phyloP scores from a whole-genome alignment of 2,797 vertebrate genomes.

The Pipistrellus pygmaeus region DNA sequence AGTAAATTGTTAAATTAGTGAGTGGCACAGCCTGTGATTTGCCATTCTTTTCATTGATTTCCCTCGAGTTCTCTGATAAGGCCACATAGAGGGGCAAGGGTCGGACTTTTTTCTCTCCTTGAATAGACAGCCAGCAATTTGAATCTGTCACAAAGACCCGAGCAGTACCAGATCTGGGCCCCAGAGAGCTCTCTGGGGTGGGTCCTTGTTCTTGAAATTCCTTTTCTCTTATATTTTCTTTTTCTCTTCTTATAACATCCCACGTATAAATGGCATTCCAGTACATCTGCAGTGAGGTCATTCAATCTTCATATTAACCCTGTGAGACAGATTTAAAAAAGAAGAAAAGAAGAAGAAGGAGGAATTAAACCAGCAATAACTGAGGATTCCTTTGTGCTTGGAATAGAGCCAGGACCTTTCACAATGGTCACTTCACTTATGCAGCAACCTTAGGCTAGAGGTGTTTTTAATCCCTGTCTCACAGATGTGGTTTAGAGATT shows the following conservation, averaged over 20 bases:
- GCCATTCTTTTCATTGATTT: background rate
- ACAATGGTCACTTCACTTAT: constrained; percentile 40
- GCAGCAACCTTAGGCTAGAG: background rate
- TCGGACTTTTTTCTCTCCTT: constrained; percentile 8
- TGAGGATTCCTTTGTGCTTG: constrained; percentile 32
- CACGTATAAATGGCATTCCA: background rate
- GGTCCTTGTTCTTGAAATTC: background rate
- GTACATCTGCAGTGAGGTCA: background rate
- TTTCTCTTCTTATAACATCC: constrained; percentile 10
- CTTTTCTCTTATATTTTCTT: background rate
- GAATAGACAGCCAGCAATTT: background rate
- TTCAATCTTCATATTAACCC: constrained; percentile 4
- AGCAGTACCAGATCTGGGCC: background rate
- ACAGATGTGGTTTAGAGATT: constrained; percentile 38
- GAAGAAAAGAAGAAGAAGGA: background rate
- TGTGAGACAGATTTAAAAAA: background rate
- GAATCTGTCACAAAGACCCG: constrained; percentile 1
- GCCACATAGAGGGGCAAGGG: background rate
- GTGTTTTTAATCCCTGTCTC: constrained; percentile 14
- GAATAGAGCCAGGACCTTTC: constrained; percentile 9
- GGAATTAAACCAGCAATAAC: background rate
- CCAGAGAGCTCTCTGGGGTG: background rate
- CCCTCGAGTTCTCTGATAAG: background rate
- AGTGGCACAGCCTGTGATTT: background rate
- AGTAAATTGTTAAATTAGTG: constrained; percentile 41